Conservation (phyloP, 2,113 vertebrate species). For the Myiopsitta monachus region DNA sequence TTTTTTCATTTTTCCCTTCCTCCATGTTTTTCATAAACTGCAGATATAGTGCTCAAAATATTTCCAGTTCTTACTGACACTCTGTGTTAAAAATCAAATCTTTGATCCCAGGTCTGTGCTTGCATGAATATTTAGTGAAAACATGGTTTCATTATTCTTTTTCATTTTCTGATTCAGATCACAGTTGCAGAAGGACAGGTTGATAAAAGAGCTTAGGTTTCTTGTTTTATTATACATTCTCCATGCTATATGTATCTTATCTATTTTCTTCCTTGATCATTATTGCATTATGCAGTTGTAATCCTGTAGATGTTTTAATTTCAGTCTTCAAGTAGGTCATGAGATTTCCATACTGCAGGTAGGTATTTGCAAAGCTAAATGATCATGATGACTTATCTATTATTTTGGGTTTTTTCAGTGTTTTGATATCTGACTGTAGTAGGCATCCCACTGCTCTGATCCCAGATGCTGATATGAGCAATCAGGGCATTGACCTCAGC, state of each 20-base stretch:
- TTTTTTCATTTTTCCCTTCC: slow-evolving; percentile 2
- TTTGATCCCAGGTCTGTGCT: slow-evolving; percentile 17
- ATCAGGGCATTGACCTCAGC: background rate
- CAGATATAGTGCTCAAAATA: background rate
- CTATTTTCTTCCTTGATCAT: background rate
- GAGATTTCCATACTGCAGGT: background rate
- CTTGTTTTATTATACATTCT: background rate
- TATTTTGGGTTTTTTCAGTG: background rate
- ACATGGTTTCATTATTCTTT: background rate
- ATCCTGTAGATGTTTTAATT: background rate
- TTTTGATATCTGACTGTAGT: background rate
- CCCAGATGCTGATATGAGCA: background rate
- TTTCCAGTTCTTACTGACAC: background rate
- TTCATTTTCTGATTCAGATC: slow-evolving; percentile 15
- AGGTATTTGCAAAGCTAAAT: background rate
- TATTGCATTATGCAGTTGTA: background rate
- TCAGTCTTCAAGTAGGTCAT: background rate
- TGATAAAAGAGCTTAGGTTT: background rate
- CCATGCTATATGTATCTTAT: background rate
- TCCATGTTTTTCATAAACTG: background rate
- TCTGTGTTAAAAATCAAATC: background rate
- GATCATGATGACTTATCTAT: background rate
- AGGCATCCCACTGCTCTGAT: background rate
- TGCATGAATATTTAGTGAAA: background rate
- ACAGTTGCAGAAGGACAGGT: background rate